Conservation (phyloP, 2,797 vertebrate species). For the Etheostoma nigrum region DNA sequence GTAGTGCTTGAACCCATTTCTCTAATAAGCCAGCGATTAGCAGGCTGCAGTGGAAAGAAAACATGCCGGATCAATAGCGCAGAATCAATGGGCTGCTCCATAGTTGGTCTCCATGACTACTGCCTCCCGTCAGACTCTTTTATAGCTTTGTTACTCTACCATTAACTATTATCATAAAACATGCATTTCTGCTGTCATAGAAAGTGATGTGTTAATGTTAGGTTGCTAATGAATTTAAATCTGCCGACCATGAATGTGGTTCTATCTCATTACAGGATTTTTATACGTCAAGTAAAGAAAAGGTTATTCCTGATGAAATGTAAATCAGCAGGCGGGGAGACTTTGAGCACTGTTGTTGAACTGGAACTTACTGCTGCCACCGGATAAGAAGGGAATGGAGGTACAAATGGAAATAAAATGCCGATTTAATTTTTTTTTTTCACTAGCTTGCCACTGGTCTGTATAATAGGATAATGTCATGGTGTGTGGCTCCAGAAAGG, state of each 20-base stretch:
- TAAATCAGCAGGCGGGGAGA: conserved; percentile 80
- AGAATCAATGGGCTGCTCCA: conserved; percentile 72
- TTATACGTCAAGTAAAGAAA: conserved; percentile 82
- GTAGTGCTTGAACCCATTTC: conserved; percentile 57
- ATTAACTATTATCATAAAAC: conserved; percentile 69
- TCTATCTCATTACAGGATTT: conserved; percentile 85
- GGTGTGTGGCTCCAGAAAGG: conserved; percentile 36
- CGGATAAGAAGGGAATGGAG: conserved; percentile 41
- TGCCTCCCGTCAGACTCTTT: conserved; percentile 17
- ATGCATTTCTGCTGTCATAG: conserved; percentile 64
- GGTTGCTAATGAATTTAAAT: conserved; percentile 88
- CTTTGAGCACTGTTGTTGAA: conserved; percentile 60
- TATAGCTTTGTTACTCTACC: conserved; percentile 62
- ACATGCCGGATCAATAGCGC: conserved; percentile 81
- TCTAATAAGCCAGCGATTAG: conserved; percentile 76
- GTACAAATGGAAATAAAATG: conserved; percentile 48
- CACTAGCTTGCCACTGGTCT: conserved; percentile 34
- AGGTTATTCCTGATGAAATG: conserved; percentile 88
- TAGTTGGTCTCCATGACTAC: conserved; percentile 32
- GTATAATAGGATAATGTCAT: conserved; percentile 47
- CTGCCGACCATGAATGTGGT: conserved; percentile 66
- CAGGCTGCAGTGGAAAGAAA: conserved; percentile 70
- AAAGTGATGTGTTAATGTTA: conserved; percentile 77
- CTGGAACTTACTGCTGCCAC: conserved; percentile 43
- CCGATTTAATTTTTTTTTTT: conserved; percentile 35